These are phyloP conservation scores for Embidobia sp. DNA, from an alignment of 2,888 invertebrate genomes.

Conservation along the genomic window DNA sequence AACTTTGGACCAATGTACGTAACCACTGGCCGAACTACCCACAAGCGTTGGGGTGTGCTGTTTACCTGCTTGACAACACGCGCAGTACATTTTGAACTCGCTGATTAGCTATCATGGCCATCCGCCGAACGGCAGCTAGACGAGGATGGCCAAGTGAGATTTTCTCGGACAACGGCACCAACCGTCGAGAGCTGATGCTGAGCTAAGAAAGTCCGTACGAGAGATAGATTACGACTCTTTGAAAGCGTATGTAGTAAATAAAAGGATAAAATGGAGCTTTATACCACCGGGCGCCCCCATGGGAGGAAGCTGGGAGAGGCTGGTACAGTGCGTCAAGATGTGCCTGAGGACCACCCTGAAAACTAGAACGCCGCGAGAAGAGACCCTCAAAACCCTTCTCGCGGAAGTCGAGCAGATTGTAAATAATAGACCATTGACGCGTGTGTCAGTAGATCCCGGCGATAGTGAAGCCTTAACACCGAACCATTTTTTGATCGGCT, in stretches of 20 bases:
- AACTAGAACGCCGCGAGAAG: conserved; percentile 63
- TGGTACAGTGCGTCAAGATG: conserved; percentile 44
- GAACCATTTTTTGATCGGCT: conserved; percentile 59
- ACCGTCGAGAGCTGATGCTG: conserved; percentile 23
- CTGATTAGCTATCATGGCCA: too few species aligned
- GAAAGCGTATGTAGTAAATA: neutral
- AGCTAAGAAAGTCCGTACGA: conserved; percentile 2
- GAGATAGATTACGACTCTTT: neutral
- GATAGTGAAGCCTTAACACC: conserved; percentile 61
- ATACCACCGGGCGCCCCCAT: conserved; percentile 13
- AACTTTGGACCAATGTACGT: too few species aligned
- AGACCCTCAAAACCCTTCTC: conserved; percentile 60
- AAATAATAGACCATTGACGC: conserved; percentile 67
- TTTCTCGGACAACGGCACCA: conserved; percentile 48
- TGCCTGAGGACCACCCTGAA: conserved; percentile 59
- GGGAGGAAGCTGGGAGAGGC: conserved; percentile 16
- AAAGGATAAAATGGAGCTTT: neutral
- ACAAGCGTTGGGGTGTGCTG: too few species aligned
- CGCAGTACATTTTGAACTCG: too few species aligned
- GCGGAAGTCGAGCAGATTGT: conserved; percentile 63
- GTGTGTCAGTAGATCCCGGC: conserved; percentile 68
- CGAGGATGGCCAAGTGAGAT: conserved; percentile 44
- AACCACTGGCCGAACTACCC: too few species aligned
- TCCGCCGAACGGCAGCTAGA: conserved; percentile 54
- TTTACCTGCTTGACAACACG: too few species aligned